Evolutionary conservation across 2,797 vertebrate genomes (phyloP).

Genomic region (Pitangus sulphuratus): DNA sequence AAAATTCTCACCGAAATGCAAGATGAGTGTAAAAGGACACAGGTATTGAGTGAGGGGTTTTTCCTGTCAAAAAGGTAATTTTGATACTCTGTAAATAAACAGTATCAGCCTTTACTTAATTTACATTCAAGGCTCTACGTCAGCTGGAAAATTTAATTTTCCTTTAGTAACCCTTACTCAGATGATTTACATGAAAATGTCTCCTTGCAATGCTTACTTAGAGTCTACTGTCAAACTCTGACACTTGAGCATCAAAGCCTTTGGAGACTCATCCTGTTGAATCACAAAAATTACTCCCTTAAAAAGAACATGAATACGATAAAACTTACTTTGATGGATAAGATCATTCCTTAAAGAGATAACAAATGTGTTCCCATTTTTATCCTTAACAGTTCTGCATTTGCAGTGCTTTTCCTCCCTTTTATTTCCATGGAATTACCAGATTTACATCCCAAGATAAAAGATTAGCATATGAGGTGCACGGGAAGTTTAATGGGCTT

Average conservation of each 20-base stretch:
- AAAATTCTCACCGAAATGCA: constrained; percentile 6
- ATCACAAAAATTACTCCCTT: not conserved
- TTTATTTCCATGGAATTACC: not conserved
- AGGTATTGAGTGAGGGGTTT: not conserved
- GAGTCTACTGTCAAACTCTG: not conserved
- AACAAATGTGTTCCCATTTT: not conserved
- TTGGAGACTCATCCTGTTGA: not conserved
- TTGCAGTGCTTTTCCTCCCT: not conserved
- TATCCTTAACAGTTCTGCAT: not conserved
- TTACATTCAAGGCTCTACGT: not conserved
- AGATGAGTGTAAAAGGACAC: not conserved
- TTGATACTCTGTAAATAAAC: not conserved
- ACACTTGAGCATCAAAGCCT: not conserved
- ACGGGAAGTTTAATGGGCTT: not conserved
- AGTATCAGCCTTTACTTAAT: not conserved
- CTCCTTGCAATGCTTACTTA: not conserved
- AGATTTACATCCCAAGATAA: not conserved
- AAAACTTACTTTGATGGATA: not conserved
- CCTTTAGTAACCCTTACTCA: not conserved
- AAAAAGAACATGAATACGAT: not conserved
- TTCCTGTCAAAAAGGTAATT: not conserved
- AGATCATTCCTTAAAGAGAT: not conserved
- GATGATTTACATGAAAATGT: not conserved
- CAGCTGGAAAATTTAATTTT: not conserved
- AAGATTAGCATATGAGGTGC: not conserved